Base-by-base conservation (phyloP, 2,113 vertebrate genomes). In the Corythaeola cristata region DNA sequence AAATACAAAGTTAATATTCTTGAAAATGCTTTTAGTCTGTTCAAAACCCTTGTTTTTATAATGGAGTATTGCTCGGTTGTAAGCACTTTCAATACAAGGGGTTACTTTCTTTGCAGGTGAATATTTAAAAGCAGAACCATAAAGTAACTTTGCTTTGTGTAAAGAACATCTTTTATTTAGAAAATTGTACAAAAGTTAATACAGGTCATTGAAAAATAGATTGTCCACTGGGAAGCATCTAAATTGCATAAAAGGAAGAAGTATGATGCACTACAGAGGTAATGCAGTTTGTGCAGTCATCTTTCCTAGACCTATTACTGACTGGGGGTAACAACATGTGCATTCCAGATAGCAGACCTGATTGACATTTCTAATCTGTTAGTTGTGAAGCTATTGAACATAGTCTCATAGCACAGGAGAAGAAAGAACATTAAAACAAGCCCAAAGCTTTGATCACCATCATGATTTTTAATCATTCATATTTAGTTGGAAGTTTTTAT, bases 161-260 rank as follows among this genome's bases (percentile, higher is more conserved):
- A 80, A 92, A 96, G 44, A 88, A 87, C 64, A 58, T 76, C 56
- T 94, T 55, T 79, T 74, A 73, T 92, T 94, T 85, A 83, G 50
- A 80, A 95, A 59, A 93, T 89, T 56, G 35, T 91, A 89, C 13
- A 82, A 23, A 91, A 91, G 81, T 84, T 96, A n/a, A 81, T 89
- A 47, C 56, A 85, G 23, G 17, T 55, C 66, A 92, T 63, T 94
- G 89, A 85, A 91, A 69, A 81, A 89, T 45, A 89, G 69, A 24
- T 83, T 93, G 76, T 84, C 92, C 67, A 66, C 79, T 73, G 88
- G 85, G 78, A 89, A 91, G 32, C 84, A 92, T 85, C 68, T 85
- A 76, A 76, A 77, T 93, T 95, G 63, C n/a, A 28, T 75, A 12
- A 39, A 66, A 87, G 32, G 79, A 89, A 83, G 87, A 83, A 72